phyloP scores from a whole-genome alignment of 2,113 vertebrate species.

The Acinonyx jubatus region DNA sequence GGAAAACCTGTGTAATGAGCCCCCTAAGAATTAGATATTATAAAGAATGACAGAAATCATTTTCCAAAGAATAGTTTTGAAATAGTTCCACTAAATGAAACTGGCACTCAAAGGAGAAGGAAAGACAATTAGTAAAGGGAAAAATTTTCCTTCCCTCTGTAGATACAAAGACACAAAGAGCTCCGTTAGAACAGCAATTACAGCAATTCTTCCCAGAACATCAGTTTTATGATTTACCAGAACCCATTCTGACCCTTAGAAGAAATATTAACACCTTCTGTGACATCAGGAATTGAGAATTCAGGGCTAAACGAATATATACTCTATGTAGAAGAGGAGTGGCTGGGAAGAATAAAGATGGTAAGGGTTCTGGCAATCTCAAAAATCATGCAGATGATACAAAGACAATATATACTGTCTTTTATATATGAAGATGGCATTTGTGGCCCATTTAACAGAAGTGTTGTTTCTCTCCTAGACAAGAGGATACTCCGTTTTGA shows the following conservation, averaged over 20 bases:
- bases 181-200: conserved; percentile 61
- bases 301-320: conserved; percentile 12
- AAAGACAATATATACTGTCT: neutral
- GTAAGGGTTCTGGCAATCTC: neutral
- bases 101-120: conserved; percentile 29
- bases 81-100: conserved; percentile 66
- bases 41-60: conserved; percentile 64
- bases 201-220: conserved; percentile 60
- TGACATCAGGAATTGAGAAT: conserved; percentile 36
- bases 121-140: conserved; percentile 61
- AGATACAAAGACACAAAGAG: conserved; percentile 63
- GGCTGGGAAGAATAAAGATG: neutral
- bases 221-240: conserved; percentile 72
- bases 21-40: conserved; percentile 60
- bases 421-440: neutral
- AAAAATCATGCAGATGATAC: neutral
- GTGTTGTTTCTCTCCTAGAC: conserved; percentile 16
- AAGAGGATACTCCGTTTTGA: neutral
- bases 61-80: conserved; percentile 71
- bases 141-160: conserved; percentile 24
- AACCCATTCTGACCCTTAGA: conserved; percentile 50
- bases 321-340: neutral
- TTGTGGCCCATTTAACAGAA: conserved; percentile 19
- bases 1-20: conserved; percentile 53
- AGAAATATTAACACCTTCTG: conserved; percentile 56